Base-by-base conservation (phyloP, 2,113 vertebrate genomes). In the Microcebus lehilahytsara region DNA sequence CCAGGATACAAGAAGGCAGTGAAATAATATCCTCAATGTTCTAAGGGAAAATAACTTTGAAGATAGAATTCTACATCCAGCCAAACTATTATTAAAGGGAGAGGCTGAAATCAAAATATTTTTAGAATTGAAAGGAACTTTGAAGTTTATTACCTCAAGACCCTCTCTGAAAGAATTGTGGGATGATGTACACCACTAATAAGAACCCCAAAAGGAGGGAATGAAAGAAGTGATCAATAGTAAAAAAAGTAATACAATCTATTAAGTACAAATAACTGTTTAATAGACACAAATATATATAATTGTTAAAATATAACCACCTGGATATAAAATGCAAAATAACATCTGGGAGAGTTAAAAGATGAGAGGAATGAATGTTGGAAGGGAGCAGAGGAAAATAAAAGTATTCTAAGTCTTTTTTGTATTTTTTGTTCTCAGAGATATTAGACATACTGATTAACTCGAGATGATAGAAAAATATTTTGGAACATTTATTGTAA, bases 121-220 rank as follows among this genome's bases (percentile, higher is more conserved):
- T 96, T 97, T 93, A 93, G 51, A 95, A 93, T 11, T 67, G 30
- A 93, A 87, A 96, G 62, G 37, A 79, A 89, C 78, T 93, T 96
- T 93, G 79, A 96, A 91, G 86, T 89, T 96, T 67, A 77, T 20
- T 56, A 67, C 32, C 37, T 93, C 60, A 88, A 85, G 83, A 72
- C 89, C 79, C 3, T 80, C 53, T 91, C 71, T 74, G 62, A 69
- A 83, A 86, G 67, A 91, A 89, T 67, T 71, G 32, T 20, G 46
- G 51, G 56, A 51, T 19, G 84, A 67, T 69, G 74, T 46, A 89
- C 79, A 75, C 1, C 64, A 93, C 60, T 58, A 96, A 62, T 11
- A 87, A 25, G 42, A 66, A 75, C 42, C 37, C 16, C 14, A 72
- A 22, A 27, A 87, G 42, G 6, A 83, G 6, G 10, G 12, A 83